Conservation (phyloP, 2,113 vertebrate genomes). For the Tenrec ecaudatus region DNA sequence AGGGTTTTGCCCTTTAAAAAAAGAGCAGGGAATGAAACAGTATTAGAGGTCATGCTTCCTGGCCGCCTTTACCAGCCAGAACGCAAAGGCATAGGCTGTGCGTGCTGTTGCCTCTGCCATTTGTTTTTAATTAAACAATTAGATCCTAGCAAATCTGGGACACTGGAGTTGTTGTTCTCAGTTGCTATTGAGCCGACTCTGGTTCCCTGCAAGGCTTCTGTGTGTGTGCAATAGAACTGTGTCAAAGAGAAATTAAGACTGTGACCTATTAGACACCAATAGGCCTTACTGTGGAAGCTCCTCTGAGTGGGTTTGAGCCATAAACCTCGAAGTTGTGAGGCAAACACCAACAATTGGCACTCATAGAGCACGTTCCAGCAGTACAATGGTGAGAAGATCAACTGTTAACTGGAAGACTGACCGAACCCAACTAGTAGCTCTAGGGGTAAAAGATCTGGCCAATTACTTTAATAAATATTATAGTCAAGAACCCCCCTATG, state of each 20-base stretch:
- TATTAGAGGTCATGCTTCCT: conserved; percentile 66
- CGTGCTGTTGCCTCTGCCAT: neutral
- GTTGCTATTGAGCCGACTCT: neutral
- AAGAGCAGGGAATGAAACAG: conserved; percentile 76
- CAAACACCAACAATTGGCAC: neutral
- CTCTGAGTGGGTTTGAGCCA: neutral
- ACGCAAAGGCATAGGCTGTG: conserved; percentile 15
- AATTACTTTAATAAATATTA: neutral
- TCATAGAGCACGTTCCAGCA: neutral
- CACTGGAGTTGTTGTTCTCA: fast-evolving
- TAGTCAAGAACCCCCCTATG: neutral
- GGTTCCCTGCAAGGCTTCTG: neutral
- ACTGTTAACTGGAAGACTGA: neutral
- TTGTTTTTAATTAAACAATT: conserved; percentile 61
- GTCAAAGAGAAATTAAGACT: neutral
- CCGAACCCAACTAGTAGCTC: neutral
- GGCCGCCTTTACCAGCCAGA: conserved; percentile 9
- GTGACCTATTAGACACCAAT: neutral
- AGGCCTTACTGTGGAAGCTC: neutral
- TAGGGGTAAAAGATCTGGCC: neutral
- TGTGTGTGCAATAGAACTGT: neutral
- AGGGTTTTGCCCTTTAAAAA: conserved; percentile 77
- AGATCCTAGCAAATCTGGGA: neutral
- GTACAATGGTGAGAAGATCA: neutral
- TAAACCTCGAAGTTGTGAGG: neutral